Base-by-base conservation (phyloP, 2,113 vertebrate species). In the Vombatus ursinus region DNA sequence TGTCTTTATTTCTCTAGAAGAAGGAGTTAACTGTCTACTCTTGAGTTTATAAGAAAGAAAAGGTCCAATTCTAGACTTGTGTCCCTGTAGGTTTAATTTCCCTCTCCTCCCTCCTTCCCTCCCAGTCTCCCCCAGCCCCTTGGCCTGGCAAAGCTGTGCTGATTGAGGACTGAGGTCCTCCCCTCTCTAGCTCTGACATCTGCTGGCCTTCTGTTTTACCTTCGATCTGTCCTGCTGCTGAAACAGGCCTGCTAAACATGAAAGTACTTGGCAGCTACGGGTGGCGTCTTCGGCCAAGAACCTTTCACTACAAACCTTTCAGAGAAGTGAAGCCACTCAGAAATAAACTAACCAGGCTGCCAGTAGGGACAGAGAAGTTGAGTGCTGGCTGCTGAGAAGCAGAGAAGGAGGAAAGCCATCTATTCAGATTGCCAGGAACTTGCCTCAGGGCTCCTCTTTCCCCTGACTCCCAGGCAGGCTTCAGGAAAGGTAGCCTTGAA, bases 261-360 rank as follows among this genome's bases (percentile, higher is more conserved):
- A 97, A 96, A 96, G 96, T 90, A 92, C 92, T 96, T 96, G 96
- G 95, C 97, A 97, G 93, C 95, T 95, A 44, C 92, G 50, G 90
- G 1, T 7, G 52, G 44, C 90, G 95, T 93, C 93, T 93, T 96
- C 95, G 93, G 97, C 96, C 97, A 95, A 96, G 97, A 96, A 95
- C 95, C 95, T 98, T 97, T 97, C 97, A 96, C 96, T 96, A 94
- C 95, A 9, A 91, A 94, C 89, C 93, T 94, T 95, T 93, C 96
- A 96, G 92, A 96, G 94, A 91, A 96, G 9, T 93, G 19, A 50
- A 94, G 90, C 95, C 50, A 22, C 93, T 95, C 94, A 93, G 93
- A 93, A 84, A 47, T 68, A 84, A 91, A 94, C 12, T 37, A 93
- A n/a, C 57, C 96, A 26, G 47, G 93, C 44, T 57, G 54, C 95